Base-by-base conservation (phyloP, 2,113 vertebrate species). In the Alosa alosa region DNA sequence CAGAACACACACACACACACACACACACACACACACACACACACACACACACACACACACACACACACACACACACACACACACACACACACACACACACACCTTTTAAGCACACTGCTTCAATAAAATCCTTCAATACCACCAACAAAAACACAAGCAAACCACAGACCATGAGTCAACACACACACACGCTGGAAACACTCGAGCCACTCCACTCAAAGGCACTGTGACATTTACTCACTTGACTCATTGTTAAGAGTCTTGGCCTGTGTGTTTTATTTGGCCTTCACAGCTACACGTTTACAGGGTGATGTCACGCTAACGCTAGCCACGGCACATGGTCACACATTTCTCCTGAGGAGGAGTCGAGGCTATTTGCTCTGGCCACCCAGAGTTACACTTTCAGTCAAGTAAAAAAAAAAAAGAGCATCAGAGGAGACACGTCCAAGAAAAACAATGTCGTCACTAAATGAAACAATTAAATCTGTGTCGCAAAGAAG, bases 251-350 rank as follows among this genome's bases (percentile, higher is more conserved):
- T 72, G 64, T 68, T 84, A n/a, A 0, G 84, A 64, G 87, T 87
- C 86, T 81, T 84, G 81, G 84, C 39, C 41, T 4, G 86, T 3
- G 86, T 86, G 25, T 93, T 92, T 91, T 18, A 84, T 86, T 88
- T 93, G 91, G 92, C 89, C 83, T 9, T 0, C 6, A 41, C 36
- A 10, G n/a, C 82, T 36, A 11, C 87, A 83, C 86, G 55, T 88
- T 88, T 88, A 25, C 52, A 78, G 1, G 9, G 82, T 92, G 89
- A 94, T 88, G 89, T 93, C 91, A 93, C 89, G 9, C 64, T 36
- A 72, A 15, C 31, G 10, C 64, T 3, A 31, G 25, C n/a, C 64
- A 7, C 9, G 25, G 25, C 64, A 10, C 4, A 72, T 72, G 64
- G 64, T 72, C 64, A 72, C 64, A 72, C 64, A 36, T 13, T 64